Base-by-base conservation (phyloP, 2,797 vertebrate species). In the Characodon lateralis region DNA sequence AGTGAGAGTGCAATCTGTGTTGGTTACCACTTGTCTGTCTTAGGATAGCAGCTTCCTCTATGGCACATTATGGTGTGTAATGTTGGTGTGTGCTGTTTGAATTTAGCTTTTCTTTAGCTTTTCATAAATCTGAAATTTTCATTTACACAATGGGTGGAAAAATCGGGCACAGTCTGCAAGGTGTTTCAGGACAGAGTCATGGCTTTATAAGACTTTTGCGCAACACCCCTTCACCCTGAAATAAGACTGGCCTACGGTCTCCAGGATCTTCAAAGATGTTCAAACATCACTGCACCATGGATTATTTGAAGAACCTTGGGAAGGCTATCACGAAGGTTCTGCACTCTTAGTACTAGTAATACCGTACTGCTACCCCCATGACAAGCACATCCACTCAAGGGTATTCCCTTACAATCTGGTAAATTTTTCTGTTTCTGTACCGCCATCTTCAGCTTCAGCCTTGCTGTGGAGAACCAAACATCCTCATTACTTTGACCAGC, bases 1-100 rank as follows among this genome's bases (percentile, higher is more conserved):
- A 59, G 81, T 85, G 51, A 74, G n/a, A 35, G 59, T 71, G 72
- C 41, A 35, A 18, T 51, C 26, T 43, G 46, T 88, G 75, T 83
- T 78, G 78, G 35, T 69, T 82, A 72, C 73, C 73, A 39, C 14
- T 59, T 66, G 24, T 55, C 74, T 74, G 31, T 72, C 50, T 46
- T 10, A 75, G 56, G 72, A 16, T 70, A 72, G 13, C 50, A 26
- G 87, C 84, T 74, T 78, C 69, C 55, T 70, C 78, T 79, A 43
- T 74, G 59, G 78, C 31, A 16, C 73, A 77, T 66, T 76, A 79
- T 51, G 4, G 65, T 26, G 46, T 82, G 43, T n/a, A 6, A 24
- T 77, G 59, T 41, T 66, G 72, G 73, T 59, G 72, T 78, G n/a
- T 79, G 73, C 50, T 66, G 72, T 83, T 74, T 78, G 18, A 6